Base-by-base conservation (phyloP, 1,140 invertebrate genomes). In the Drosophila santomea region DNA sequence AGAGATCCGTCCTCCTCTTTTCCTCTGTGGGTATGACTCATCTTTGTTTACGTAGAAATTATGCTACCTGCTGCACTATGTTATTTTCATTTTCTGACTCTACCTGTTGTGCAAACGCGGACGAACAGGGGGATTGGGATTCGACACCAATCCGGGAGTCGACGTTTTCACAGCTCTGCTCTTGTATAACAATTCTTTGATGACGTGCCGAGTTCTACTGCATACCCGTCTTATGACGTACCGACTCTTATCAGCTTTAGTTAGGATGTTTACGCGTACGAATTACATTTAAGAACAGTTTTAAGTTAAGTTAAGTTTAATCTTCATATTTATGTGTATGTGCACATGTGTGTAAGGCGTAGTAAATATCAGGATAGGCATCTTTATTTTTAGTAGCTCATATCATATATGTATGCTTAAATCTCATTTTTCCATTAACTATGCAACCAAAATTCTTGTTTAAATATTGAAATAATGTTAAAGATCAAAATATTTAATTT, bases 31-130 rank as follows among this genome's bases (percentile, higher is more conserved):
- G 44, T 8, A 60, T 86, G 83, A 86, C 55, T 86, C 83, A 86
- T 75, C 83, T 45, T 57, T 88, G 83, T 86, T 86, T 88, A 88
- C 72, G 58, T 86, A 82, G 75, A 88, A 86, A 86, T 86, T 86
- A 83, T 86, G 83, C 83, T 86, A 86, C 83, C 83, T 86, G 83
- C 75, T 86, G 83, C 83, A 88, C 43, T 82, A 28, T 79, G 56
- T 32, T 32, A 32, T 69, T 45, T 48, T 38, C 11, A 35, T 60
- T 35, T 73, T 45, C 38, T 43, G 23, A 20, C 60, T 82, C 47
- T 88, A 72, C 74, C 83, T 82, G 78, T 71, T 69, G 64, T 28
- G 11, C 51, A 48, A 57, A 35, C 8, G 15, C 11, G 17, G 15
- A 15, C 28, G 1, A 8, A 25, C 5, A 10, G 14, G 45, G 54